Evolutionary conservation across 2,113 vertebrate species (phyloP).

Genomic region (Rhineura floridana): DNA sequence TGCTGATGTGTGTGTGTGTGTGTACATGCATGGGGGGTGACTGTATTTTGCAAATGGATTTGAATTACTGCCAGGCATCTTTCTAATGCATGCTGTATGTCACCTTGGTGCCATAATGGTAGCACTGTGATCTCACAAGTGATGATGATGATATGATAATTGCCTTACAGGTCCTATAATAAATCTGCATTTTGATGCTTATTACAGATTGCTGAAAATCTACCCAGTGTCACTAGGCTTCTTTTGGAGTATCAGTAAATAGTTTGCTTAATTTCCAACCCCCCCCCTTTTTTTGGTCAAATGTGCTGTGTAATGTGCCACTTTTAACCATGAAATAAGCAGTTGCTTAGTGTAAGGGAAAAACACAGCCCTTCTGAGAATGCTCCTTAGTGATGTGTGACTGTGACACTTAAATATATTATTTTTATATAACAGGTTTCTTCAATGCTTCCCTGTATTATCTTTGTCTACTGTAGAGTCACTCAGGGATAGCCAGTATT

Average conservation of each 20-base stretch:
- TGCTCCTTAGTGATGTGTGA: constrained; percentile 14
- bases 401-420: constrained; percentile 21
- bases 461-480: background rate
- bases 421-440: constrained; percentile 13
- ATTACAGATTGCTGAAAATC: background rate
- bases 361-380: constrained; percentile 8
- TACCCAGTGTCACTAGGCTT: background rate
- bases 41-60: background rate
- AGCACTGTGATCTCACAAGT: background rate
- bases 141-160: background rate
- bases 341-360: constrained; percentile 13
- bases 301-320: constrained; percentile 21
- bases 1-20: background rate
- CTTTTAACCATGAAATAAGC: constrained; percentile 31
- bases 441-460: constrained; percentile 16
- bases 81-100: background rate
- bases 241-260: background rate
- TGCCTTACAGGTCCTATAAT: background rate
- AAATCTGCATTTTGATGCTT: background rate
- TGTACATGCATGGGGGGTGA: too few relatives aligned
- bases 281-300: background rate
- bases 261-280: constrained; percentile 14
- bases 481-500: constrained; percentile 13
- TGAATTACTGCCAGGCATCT: background rate
- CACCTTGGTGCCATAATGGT: background rate